These are phyloP conservation scores for Otis tarda DNA, from an alignment of 2,113 vertebrate genomes.

Conservation along the genomic window DNA sequence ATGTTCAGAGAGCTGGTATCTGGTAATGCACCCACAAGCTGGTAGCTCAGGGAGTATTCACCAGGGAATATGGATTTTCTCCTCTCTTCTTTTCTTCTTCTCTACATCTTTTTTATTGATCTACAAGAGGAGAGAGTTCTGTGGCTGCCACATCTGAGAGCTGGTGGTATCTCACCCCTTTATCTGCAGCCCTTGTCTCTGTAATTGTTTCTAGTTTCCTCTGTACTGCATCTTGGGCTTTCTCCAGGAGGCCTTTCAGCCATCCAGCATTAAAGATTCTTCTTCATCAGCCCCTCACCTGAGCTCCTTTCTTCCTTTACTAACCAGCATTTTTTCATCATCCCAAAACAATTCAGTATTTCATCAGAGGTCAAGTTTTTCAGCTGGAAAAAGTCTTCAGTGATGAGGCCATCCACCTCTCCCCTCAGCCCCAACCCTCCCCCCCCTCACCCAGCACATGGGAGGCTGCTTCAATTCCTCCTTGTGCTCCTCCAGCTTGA, in stretches of 20 bases:
- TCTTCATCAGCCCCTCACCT: not conserved
- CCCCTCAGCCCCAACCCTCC: not conserved
- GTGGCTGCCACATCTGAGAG: not conserved
- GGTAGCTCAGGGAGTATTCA: not conserved
- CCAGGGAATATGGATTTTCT: not conserved
- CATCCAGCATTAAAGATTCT: not conserved
- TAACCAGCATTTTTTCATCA: not conserved
- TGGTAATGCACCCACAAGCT: not conserved
- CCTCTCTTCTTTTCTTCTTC: not conserved
- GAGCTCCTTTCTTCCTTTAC: not conserved
- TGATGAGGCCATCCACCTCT: not conserved
- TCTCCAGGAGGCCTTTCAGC: not conserved
- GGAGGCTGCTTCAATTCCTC: not conserved
- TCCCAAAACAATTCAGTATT: not conserved
- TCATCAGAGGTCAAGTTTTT: not conserved
- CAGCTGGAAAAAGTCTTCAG: not conserved
- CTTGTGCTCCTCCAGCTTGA: not conserved
- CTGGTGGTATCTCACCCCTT: not conserved
- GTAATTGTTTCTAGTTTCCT: conserved; percentile 1
- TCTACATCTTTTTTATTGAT: conserved; percentile 30
- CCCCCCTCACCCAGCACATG: not conserved
- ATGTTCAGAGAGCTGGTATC: not conserved
- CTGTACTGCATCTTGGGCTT: not conserved
- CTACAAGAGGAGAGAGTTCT: not conserved
- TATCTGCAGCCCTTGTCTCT: not conserved